A percentile compares a stretch with the other conserved stretches of the same genome.
Conservation (phyloP, 30 jellyfish, hydroid and myxozoan genomes). For the Hydractinia symbiolongicarpus region DNA sequence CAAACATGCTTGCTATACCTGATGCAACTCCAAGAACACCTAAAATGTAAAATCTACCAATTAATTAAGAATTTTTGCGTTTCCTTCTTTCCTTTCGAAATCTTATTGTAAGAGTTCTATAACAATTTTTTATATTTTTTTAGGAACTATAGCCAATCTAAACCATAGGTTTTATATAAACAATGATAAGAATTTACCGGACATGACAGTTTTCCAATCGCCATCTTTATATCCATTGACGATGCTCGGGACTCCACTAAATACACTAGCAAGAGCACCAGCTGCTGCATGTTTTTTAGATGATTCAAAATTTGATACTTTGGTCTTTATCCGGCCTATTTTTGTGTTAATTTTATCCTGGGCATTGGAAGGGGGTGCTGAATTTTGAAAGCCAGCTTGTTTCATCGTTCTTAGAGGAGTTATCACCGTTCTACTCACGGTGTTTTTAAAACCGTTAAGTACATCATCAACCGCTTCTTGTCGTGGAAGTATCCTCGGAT, state of each 20-base stretch:
- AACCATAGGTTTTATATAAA: no score
- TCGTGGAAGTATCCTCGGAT: no score
- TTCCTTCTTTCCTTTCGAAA: neutral
- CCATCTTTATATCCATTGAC: neutral
- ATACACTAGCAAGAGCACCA: neutral
- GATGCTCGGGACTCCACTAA: neutral
- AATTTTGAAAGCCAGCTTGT: neutral
- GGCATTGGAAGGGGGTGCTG: neutral
- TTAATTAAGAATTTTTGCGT: no score
- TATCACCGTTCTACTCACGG: no score
- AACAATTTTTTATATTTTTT: neutral
- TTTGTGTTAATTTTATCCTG: neutral
- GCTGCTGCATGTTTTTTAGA: neutral
- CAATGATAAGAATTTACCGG: neutral
- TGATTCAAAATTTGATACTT: no score
- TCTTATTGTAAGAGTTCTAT: neutral
- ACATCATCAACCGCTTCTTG: no score
- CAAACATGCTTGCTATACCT: neutral
- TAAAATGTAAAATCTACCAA: neutral
- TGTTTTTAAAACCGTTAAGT: no score
- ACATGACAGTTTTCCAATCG: neutral
- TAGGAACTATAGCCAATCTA: no score
- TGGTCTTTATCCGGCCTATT: no score
- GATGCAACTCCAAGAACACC: slow-evolving; percentile 10
- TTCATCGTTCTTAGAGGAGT: no score